These are phyloP conservation scores for Myodes glareolus DNA, from an alignment of 2,113 vertebrate genomes.

Conservation along the genomic window DNA sequence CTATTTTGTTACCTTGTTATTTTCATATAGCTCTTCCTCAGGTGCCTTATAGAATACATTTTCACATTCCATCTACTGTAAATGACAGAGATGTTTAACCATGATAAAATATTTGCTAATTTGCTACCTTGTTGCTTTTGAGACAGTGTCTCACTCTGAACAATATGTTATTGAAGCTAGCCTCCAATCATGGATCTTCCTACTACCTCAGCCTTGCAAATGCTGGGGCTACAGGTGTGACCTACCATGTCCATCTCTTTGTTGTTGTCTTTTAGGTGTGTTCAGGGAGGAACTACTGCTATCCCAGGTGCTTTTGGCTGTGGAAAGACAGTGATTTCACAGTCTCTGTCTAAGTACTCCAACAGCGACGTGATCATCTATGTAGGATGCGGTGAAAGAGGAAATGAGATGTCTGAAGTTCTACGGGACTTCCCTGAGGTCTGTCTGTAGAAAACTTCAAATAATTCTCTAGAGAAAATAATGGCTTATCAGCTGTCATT, in stretches of 20 bases:
- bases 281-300: conserved; percentile 98
- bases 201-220: neutral
- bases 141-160: neutral
- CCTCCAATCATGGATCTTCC: no score
- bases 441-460: conserved; percentile 71
- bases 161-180: neutral
- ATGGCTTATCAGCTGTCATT: neutral
- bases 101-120: neutral
- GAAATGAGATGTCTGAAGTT: conserved; percentile 99
- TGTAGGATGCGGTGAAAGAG: conserved; percentile 97
- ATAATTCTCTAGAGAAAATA: conserved; percentile 18
- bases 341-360: conserved; percentile 98
- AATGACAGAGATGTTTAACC: neutral
- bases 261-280: conserved; percentile 89
- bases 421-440: conserved; percentile 99
- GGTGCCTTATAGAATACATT: neutral
- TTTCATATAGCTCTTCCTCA: neutral
- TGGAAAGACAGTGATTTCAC: conserved; percentile 98
- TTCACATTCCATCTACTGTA: conserved; percentile 20
- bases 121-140: neutral
- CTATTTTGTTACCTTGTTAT: conserved; percentile 17
- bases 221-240: neutral
- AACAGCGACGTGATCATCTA: conserved; percentile 99
- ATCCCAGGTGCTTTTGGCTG: conserved; percentile 98
- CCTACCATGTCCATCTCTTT: neutral